Evolutionary conservation across 2,797 vertebrate genomes (phyloP).

Genomic region (Diglossa cyanea): DNA sequence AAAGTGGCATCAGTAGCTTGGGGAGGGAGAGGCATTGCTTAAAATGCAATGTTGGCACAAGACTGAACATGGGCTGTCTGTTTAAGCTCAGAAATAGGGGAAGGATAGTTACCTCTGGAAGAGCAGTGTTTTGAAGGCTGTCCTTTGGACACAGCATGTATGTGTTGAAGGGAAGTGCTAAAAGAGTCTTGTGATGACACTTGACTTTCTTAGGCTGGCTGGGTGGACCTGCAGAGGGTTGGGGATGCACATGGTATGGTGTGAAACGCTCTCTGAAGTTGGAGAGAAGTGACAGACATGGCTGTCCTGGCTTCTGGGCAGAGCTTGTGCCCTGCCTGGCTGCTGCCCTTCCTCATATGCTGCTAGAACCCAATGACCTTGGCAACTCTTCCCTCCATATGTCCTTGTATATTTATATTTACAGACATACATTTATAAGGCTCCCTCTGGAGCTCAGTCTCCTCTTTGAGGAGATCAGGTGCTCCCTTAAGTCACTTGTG

Average conservation of each 20-base stretch:
- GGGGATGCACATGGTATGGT: neutral
- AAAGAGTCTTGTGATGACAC: neutral
- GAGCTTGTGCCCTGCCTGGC: neutral
- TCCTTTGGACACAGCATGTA: neutral
- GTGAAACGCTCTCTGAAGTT: neutral
- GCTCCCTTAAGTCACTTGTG: neutral
- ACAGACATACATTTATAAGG: neutral
- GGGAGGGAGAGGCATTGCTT: neutral
- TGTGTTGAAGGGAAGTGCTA: neutral
- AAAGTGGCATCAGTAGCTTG: neutral
- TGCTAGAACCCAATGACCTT: neutral
- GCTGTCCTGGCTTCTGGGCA: neutral
- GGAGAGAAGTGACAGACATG: neutral
- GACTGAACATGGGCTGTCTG: neutral
- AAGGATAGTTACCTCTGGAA: neutral
- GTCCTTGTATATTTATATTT: neutral
- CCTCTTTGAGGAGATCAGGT: neutral
- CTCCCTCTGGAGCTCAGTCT: neutral
- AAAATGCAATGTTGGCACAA: neutral
- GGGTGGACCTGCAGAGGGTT: neutral
- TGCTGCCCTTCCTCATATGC: neutral
- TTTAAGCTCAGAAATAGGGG: neutral
- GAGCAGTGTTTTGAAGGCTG: neutral
- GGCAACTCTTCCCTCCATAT: neutral
- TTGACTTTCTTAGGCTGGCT: neutral